phyloP scores from a whole-genome alignment of 2,113 vertebrate genomes.

The Pluvialis apricaria region DNA sequence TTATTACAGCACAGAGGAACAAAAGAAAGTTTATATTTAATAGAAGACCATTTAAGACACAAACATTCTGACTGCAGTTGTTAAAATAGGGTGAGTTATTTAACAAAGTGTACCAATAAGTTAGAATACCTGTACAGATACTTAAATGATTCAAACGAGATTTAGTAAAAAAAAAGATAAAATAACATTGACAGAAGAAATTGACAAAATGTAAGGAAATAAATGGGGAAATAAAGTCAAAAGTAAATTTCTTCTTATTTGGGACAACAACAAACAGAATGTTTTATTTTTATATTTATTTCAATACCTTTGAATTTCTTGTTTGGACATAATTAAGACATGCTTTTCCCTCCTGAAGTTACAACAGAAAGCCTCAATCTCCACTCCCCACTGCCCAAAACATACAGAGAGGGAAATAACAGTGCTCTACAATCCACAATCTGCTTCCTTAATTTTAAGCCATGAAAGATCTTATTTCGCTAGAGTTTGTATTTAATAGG shows the following conservation, averaged over 20 bases:
- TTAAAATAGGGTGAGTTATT: neutral
- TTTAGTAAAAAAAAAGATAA: neutral
- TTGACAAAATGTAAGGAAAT: neutral
- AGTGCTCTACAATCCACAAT: slow-evolving; percentile 36
- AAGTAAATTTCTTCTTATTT: neutral
- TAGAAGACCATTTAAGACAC: neutral
- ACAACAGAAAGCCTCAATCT: neutral
- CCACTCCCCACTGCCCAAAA: neutral
- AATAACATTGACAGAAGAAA: neutral
- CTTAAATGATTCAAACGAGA: neutral
- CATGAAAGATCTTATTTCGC: slow-evolving; percentile 5
- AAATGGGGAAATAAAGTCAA: neutral
- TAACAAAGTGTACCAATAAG: neutral
- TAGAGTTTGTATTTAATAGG: slow-evolving; percentile 39
- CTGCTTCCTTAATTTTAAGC: slow-evolving; percentile 18
- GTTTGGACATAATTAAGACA: neutral
- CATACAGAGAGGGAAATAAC: neutral
- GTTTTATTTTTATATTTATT: neutral
- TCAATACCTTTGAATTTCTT: neutral
- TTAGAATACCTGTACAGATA: neutral
- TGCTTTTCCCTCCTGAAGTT: neutral
- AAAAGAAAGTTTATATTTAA: neutral
- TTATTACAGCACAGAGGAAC: neutral
- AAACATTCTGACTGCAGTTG: neutral
- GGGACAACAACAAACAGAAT: neutral